Evolutionary conservation across 1,140 invertebrate species (phyloP).

Genomic region (Macrosteles quadrilineatus): DNA sequence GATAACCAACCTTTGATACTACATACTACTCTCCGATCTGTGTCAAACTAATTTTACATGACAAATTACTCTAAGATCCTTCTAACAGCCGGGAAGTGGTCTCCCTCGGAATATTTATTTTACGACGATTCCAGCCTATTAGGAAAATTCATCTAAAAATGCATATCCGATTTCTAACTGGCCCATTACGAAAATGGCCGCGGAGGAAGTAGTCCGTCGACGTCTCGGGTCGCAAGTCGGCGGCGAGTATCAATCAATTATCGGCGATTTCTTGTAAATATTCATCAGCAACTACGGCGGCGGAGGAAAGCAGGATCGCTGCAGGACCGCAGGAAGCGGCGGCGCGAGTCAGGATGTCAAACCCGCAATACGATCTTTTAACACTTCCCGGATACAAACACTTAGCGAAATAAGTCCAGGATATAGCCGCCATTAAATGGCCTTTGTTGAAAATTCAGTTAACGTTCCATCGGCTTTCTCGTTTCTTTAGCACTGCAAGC

Average conservation of each 20-base stretch:
- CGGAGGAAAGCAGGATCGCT: neutral
- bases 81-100: no score
- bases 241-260: neutral
- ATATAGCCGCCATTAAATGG: no score
- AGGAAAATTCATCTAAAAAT: neutral
- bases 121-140: no score
- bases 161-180: neutral
- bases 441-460: no score
- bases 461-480: no score
- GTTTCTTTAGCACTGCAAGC: no score
- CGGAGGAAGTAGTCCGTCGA: neutral
- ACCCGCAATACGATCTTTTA: neutral
- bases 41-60: no score
- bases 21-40: no score
- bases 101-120: no score
- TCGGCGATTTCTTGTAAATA: slow-evolving; percentile 9
- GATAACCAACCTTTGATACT: no score
- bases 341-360: neutral
- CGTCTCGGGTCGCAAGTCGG: neutral
- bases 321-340: neutral
- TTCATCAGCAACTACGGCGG: neutral
- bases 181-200: neutral
- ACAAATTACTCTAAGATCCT: no score
- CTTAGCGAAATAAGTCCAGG: no score
- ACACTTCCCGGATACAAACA: neutral